These are phyloP conservation scores for Caenorhabditis angaria DNA, from an alignment of 2,888 invertebrate genomes.

Conservation along the genomic window DNA sequence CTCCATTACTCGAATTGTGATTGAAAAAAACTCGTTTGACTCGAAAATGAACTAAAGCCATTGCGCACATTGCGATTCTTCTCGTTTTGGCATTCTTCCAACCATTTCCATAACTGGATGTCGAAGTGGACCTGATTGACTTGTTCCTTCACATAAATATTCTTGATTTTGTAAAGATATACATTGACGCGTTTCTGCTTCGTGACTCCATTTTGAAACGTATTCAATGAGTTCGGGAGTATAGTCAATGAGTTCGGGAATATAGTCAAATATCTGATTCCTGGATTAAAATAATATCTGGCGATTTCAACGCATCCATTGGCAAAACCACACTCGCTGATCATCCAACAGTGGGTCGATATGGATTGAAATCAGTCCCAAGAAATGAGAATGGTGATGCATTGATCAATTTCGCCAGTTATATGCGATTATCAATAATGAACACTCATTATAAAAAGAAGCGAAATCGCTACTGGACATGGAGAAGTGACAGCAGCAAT, in stretches of 20 bases:
- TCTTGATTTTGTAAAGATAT: slow-evolving; percentile 27
- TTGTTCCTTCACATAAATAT: background rate
- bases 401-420: too few species aligned
- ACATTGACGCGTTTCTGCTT: slow-evolving; percentile 25
- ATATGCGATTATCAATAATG: too few species aligned
- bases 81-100: slow-evolving; percentile 17
- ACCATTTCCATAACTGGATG: slow-evolving; percentile 51
- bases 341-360: too few species aligned
- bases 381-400: too few species aligned
- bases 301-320: too few species aligned
- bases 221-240: slow-evolving; percentile 11
- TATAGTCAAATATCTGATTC: too few species aligned
- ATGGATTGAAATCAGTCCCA: too few species aligned
- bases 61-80: slow-evolving; percentile 45
- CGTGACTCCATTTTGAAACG: slow-evolving; percentile 20
- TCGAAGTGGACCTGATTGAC: slow-evolving; percentile 22
- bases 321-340: too few species aligned
- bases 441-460: too few species aligned
- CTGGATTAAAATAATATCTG: too few species aligned
- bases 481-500: too few species aligned
- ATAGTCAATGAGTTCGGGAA: background rate
- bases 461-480: too few species aligned
- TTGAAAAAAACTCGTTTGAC: slow-evolving; percentile 40
- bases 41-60: slow-evolving; percentile 54
- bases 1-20: slow-evolving; percentile 32